phyloP scores from a whole-genome alignment of 2,113 vertebrate species.

The Oceanodroma tethys region DNA sequence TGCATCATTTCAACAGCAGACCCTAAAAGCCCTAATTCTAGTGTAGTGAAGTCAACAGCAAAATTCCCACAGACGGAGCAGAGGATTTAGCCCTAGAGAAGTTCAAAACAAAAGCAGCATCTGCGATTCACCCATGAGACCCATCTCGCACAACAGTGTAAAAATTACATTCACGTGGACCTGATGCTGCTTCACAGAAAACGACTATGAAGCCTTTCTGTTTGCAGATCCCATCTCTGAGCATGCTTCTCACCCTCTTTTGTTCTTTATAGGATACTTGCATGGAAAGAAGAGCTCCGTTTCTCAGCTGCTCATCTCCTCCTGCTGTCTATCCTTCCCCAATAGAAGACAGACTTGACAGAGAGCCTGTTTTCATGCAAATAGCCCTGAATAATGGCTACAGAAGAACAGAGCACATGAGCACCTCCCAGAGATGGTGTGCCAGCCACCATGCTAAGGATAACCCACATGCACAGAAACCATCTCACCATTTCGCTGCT shows the following conservation, averaged over 20 bases:
- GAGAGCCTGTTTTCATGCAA: not conserved
- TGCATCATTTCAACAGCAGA: not conserved
- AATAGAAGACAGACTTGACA: not conserved
- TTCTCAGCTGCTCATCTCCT: slow-evolving; percentile 18
- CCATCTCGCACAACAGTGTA: not conserved
- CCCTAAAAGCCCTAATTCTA: not conserved
- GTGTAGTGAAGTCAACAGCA: not conserved
- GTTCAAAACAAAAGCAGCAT: slow-evolving; percentile 31
- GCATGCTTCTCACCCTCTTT: not conserved
- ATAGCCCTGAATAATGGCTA: not conserved
- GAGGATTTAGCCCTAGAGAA: not conserved
- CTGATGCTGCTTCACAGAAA: not conserved
- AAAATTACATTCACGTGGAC: slow-evolving; percentile 4
- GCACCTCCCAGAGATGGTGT: not conserved
- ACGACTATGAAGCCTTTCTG: not conserved
- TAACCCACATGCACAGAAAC: not conserved
- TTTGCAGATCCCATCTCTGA: not conserved
- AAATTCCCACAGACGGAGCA: not conserved
- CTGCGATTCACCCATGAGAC: slow-evolving; percentile 12
- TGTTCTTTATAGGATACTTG: not conserved
- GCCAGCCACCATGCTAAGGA: not conserved
- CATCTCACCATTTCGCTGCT: not conserved
- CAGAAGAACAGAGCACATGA: not conserved
- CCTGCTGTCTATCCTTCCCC: not conserved
- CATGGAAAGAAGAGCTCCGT: not conserved